Evolutionary conservation across 2,888 invertebrate genomes (phyloP).

Genomic region (Cinara cedri): DNA sequence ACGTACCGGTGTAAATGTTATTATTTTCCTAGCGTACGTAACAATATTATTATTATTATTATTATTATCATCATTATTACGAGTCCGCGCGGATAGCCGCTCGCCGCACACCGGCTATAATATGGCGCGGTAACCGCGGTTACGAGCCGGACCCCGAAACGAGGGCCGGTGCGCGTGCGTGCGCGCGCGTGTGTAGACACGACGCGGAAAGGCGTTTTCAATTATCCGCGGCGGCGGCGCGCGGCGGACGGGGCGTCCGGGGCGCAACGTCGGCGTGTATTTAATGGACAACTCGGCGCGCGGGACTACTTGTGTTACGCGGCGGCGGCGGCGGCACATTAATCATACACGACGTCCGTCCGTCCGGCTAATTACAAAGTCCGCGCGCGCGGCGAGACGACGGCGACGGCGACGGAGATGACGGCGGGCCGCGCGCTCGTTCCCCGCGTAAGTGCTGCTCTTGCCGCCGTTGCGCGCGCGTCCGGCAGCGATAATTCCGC

Average conservation of each 20-base stretch:
- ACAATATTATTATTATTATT: too few relatives aligned
- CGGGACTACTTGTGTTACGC: constrained; percentile 51
- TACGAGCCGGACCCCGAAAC: too few relatives aligned
- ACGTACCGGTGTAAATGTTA: too few relatives aligned
- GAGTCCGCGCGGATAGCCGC: too few relatives aligned
- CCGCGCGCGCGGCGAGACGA: neutral
- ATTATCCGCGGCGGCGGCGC: constrained; percentile 14
- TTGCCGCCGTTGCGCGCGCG: neutral
- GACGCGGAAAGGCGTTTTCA: constrained; percentile 51
- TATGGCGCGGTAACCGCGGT: too few relatives aligned
- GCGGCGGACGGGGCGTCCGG: neutral
- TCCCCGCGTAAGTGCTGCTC: neutral
- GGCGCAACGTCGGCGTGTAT: constrained; percentile 4
- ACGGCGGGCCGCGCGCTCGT: too few relatives aligned
- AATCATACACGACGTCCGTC: constrained; percentile 50
- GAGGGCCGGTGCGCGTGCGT: too few relatives aligned
- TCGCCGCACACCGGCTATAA: too few relatives aligned
- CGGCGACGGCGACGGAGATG: too few relatives aligned
- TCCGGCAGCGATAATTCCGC: neutral
- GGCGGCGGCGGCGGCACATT: constrained; percentile 38
- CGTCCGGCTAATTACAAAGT: constrained; percentile 53
- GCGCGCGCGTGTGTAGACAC: neutral
- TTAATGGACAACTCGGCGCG: constrained; percentile 38
- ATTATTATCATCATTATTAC: too few relatives aligned
- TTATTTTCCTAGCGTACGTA: too few relatives aligned